Base-by-base conservation (phyloP, 30 jellyfish, hydroid and myxozoan species). In the Pelagia noctiluca region DNA sequence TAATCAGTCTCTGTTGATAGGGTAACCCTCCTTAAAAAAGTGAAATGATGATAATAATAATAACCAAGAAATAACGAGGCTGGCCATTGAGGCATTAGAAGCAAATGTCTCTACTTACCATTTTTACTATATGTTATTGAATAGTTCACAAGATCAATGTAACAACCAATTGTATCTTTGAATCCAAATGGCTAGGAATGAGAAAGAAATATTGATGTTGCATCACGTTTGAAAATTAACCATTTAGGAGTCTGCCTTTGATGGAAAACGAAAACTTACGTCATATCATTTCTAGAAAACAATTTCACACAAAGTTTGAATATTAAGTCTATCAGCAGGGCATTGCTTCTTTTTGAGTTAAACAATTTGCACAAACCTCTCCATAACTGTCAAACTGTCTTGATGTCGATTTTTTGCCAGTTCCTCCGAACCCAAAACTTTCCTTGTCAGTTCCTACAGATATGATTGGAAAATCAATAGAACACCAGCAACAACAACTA, bases 381-480 rank as follows among this genome's bases (percentile, higher is more conserved):
- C 99, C 98, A 75, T 90, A 95, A 1, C 95, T 61, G 71, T 90
- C 98, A 90, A 95, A 95, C 72, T 95, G 98, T 25, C 86, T 90
- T 16, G 76, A 23, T 30, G 30, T 34, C 3, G 99, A 95, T 63
- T 90, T 90, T 60, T 95, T 90, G 35, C 99, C 99, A 0, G 99
- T 95, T 12, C 99, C 98, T 12, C 99, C 99, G 83, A 95, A 95
- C 5, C 99, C 99, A 90, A 89, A 95, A 63, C 99, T 95, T 52
- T 89, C 97, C 24, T 49, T 52, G 49, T 95, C 99, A 52, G 89
- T 78, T n/a, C 99, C 99, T 95, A n/a, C n/a, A n/a, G n/a, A n/a
- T n/a, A n/a, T n/a, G n/a, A n/a, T n/a, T n/a, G n/a, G n/a, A n/a
- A n/a, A n/a, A n/a, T n/a, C n/a, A n/a, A n/a, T n/a, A n/a, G n/a